phyloP scores from a whole-genome alignment of 1,140 invertebrate species.

The Helicoverpa armigera region DNA sequence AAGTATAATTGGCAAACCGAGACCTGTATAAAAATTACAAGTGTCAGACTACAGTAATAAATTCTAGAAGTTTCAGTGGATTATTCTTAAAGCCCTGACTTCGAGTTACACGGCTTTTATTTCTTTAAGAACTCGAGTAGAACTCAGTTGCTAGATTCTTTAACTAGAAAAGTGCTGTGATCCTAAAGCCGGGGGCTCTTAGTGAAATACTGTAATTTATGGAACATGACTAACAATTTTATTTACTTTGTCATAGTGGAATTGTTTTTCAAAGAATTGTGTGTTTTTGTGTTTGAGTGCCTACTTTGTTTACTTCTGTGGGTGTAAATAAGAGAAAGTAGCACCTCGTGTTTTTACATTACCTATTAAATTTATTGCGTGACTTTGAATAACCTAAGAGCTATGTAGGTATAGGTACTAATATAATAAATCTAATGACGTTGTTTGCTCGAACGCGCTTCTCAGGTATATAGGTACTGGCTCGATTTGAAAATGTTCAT shows the following conservation, averaged over 20 bases:
- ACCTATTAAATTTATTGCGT: no score
- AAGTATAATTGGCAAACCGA: conserved; percentile 20
- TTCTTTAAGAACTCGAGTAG: conserved; percentile 9
- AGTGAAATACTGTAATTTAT: conserved; percentile 11
- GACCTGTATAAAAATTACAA: conserved; percentile 23
- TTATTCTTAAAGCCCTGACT: conserved; percentile 41
- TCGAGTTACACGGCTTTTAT: conserved; percentile 25
- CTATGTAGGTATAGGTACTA: no score
- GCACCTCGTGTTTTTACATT: no score
- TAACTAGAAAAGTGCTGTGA: conserved; percentile 19
- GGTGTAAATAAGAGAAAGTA: background rate
- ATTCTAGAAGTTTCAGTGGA: conserved; percentile 32
- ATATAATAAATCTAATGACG: no score
- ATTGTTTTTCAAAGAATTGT: background rate
- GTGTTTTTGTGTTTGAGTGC: background rate
- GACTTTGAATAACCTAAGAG: no score
- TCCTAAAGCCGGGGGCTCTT: conserved; percentile 19
- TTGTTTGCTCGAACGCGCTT: no score
- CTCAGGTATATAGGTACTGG: no score
- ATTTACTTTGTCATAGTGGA: conserved; percentile 13
- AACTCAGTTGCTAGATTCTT: conserved; percentile 12
- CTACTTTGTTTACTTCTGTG: background rate
- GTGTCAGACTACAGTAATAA: conserved; percentile 26
- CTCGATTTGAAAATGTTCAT: no score
- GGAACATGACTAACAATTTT: conserved; percentile 8